These are phyloP conservation scores for Galeopsomyia nigrocyanea DNA, from an alignment of 2,888 invertebrate genomes.

Conservation along the genomic window DNA sequence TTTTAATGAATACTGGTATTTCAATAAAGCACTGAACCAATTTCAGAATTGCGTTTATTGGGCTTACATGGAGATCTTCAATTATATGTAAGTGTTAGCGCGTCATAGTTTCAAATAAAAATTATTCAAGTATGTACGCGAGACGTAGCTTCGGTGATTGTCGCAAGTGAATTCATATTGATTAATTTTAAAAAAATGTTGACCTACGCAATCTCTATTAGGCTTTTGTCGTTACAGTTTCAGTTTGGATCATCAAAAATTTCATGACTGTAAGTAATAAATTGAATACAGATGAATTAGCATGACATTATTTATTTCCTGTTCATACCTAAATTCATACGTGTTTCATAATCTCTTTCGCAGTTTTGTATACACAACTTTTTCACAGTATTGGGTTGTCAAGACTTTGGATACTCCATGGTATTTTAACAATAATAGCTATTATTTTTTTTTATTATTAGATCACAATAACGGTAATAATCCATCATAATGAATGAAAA, in stretches of 20 bases:
- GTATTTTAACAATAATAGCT: constrained; percentile 38
- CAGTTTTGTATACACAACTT: constrained; percentile 12
- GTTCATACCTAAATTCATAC: constrained; percentile 38
- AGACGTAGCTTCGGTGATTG: constrained; percentile 25
- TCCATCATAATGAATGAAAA: constrained; percentile 17
- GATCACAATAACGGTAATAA: constrained; percentile 33
- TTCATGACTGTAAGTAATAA: constrained; percentile 14
- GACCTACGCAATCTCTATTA: constrained; percentile 37
- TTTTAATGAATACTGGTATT: too few relatives aligned
- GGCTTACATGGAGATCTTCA: too few relatives aligned
- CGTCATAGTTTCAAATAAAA: too few relatives aligned
- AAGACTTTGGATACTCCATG: constrained; percentile 31
- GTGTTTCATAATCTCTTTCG: constrained; percentile 26
- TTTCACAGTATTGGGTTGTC: constrained; percentile 22
- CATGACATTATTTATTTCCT: constrained; percentile 42
- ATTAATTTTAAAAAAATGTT: constrained; percentile 36
- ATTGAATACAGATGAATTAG: constrained; percentile 34
- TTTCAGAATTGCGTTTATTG: too few relatives aligned
- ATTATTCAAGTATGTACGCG: too few relatives aligned
- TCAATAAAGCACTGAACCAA: too few relatives aligned
- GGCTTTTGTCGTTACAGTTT: constrained; percentile 21
- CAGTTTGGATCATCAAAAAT: background rate
- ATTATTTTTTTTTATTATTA: constrained; percentile 18
- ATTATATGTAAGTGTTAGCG: too few relatives aligned
- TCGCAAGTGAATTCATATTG: constrained; percentile 43